A percentile compares a stretch with the other conserved stretches of the same genome.
phyloP scores from a whole-genome alignment of 2,888 invertebrate genomes.

The Magallana nippona region DNA sequence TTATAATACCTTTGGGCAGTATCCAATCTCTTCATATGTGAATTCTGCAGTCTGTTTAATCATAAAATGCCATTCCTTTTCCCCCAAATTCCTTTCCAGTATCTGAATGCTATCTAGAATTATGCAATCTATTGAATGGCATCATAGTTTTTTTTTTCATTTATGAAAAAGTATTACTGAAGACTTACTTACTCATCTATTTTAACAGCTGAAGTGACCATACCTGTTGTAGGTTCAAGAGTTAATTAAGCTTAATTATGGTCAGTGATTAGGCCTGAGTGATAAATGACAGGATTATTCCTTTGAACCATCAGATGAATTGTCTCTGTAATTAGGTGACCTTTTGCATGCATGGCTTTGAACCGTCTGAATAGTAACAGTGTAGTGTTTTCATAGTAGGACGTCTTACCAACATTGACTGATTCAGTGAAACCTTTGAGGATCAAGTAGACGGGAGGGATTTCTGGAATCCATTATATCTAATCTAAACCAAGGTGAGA shows the following conservation, averaged over 20 bases:
- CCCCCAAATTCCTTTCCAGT: background rate
- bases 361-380: too few relatives aligned
- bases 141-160: too few relatives aligned
- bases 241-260: conserved; percentile 5
- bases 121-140: background rate
- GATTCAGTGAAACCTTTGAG: too few relatives aligned
- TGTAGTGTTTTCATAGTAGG: too few relatives aligned
- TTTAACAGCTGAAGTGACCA: background rate
- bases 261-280: conserved; percentile 22
- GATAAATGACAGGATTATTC: background rate
- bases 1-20: conserved; percentile 19
- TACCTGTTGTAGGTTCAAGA: background rate
- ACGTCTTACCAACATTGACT: too few relatives aligned
- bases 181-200: background rate
- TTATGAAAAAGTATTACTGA: too few relatives aligned
- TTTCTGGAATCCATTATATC: too few relatives aligned
- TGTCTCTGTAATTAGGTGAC: background rate
- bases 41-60: background rate
- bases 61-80: conserved; percentile 23
- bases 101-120: background rate
- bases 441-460: too few relatives aligned
- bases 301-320: background rate
- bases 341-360: too few relatives aligned
- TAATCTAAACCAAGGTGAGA: too few relatives aligned
- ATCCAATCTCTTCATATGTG: background rate